phyloP scores from a whole-genome alignment of 2,113 vertebrate species.

The Callipepla squamata region DNA sequence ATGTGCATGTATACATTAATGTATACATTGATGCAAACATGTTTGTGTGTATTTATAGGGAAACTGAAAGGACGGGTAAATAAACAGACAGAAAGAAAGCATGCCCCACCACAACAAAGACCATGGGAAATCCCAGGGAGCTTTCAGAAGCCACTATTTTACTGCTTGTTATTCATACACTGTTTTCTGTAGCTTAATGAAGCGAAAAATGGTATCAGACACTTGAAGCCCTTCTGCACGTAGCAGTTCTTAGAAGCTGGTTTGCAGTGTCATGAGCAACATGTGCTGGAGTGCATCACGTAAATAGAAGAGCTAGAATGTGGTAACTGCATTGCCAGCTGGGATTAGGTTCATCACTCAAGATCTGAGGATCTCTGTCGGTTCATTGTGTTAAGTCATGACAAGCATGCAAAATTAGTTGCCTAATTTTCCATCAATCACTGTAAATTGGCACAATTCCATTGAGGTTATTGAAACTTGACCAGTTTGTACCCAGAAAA shows the following conservation, averaged over 20 bases:
- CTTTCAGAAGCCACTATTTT: neutral
- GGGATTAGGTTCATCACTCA: neutral
- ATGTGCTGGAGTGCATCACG: neutral
- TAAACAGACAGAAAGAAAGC: neutral
- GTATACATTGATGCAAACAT: too few relatives aligned
- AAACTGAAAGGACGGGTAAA: neutral
- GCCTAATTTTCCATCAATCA: rapidly evolving
- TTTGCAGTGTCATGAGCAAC: conserved; percentile 8
- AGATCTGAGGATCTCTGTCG: neutral
- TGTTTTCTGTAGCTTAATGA: neutral
- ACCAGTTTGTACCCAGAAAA: rapidly evolving
- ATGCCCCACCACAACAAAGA: neutral
- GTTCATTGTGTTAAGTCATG: neutral
- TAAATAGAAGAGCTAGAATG: conserved; percentile 11
- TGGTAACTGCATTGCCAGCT: neutral
- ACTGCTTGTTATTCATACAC: neutral
- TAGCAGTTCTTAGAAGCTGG: neutral
- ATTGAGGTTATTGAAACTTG: neutral
- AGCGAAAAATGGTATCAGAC: neutral
- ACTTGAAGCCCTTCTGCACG: neutral
- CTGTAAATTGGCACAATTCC: rapidly evolving
- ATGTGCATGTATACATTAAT: neutral
- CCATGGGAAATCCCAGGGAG: neutral
- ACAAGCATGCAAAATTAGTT: neutral
- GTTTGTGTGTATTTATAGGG: neutral